Percentiles rank a stretch among this genome's conserved stretches.
Conservation (phyloP, 2,888 invertebrate genomes). For the Papilio gigon region DNA sequence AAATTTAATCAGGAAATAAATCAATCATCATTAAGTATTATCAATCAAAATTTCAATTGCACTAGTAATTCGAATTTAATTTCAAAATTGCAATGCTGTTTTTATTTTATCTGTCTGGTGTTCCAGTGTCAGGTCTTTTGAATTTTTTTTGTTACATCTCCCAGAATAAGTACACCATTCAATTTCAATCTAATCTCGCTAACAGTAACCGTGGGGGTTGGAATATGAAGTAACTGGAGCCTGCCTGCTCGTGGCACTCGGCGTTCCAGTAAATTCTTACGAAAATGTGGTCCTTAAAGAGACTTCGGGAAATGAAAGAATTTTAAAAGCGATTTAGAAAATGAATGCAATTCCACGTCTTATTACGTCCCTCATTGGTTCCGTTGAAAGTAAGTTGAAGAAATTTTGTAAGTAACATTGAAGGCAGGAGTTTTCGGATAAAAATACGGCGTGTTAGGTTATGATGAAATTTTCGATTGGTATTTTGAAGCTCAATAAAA, state of each 20-base stretch:
- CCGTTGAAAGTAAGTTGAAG: slow-evolving; percentile 4
- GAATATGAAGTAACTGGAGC: slow-evolving; percentile 63
- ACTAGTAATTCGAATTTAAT: neutral
- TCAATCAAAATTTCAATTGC: slow-evolving; percentile 18
- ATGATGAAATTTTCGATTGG: neutral
- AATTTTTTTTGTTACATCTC: slow-evolving; percentile 52
- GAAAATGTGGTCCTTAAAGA: slow-evolving; percentile 52
- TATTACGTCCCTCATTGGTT: slow-evolving; percentile 24
- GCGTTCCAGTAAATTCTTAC: slow-evolving; percentile 53
- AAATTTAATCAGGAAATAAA: neutral
- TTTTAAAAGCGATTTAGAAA: slow-evolving; percentile 32
- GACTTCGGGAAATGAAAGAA: slow-evolving; percentile 40
- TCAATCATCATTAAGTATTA: slow-evolving; percentile 24
- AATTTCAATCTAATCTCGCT: slow-evolving; percentile 70
- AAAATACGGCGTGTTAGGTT: neutral
- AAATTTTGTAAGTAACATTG: neutral
- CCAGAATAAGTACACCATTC: slow-evolving; percentile 57
- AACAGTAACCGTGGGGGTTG: slow-evolving; percentile 54
- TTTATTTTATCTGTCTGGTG: slow-evolving; percentile 5
- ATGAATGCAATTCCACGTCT: slow-evolving; percentile 32
- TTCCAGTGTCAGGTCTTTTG: slow-evolving; percentile 34
- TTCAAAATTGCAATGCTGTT: slow-evolving; percentile 6
- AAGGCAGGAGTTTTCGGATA: neutral
- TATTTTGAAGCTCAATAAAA: neutral
- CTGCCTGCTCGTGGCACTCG: slow-evolving; percentile 49